Evolutionary conservation across 1,140 invertebrate genomes (phyloP).

Genomic region (Caenorhabditis elegans): WBcel235 BX284605.5:7453001-7453500

Average conservation of each 20-base stretch:
- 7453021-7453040: background rate
- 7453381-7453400: background rate
- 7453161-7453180: too few relatives aligned
- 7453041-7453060: background rate
- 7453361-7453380: background rate
- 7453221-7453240: background rate
- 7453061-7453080: background rate
- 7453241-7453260: background rate
- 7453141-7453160: too few relatives aligned
- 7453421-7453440: background rate
- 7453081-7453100: too few relatives aligned
- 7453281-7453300: background rate
- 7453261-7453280: background rate
- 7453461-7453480: background rate
- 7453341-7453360: background rate
- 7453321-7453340: background rate
- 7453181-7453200: too few relatives aligned
- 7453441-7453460: background rate
- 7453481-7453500: background rate
- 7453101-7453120: too few relatives aligned
- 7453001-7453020: background rate
- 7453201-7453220: too few relatives aligned
- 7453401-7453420: background rate
- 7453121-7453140: too few relatives aligned
- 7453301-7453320: background rate